Base-by-base conservation (phyloP, 2,113 vertebrate genomes). In the Trachemys scripta region DNA sequence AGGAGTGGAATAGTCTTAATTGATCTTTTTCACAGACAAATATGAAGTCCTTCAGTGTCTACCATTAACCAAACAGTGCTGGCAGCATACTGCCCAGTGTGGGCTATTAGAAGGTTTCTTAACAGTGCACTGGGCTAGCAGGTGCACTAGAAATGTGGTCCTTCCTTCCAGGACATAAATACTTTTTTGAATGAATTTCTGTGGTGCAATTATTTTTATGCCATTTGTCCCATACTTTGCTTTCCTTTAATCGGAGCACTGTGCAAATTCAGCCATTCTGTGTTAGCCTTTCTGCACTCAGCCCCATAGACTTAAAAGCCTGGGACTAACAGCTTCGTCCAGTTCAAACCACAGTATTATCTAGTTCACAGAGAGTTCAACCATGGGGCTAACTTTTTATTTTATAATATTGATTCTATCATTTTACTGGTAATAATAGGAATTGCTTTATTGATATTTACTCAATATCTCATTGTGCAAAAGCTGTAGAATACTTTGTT, bases 361-460 rank as follows among this genome's bases (percentile, higher is more conserved):
- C 90, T 96, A 89, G 92, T 97, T 95, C 93, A 50, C 62, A 92
- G 90, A 81, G 94, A 92, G 96, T 97, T 98, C 98, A 97, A 97
- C 97, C 94, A 35, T 94, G 80, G 96, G 95, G 93, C 97, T 97
- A 98, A 98, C 97, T 98, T 98, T 97, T 98, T 98, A 97, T 98
- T 98, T 98, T 98, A 98, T 94, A 92, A 95, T 98, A 98, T 98
- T 97, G 98, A 98, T 98, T 98, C 98, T 98, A 98, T 98, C 96
- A 98, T 98, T 97, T 98, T 97, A 96, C 97, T 98, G 97, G 98
- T 98, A 98, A 98, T 97, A 95, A 19, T 96, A 85, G 94, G 95
- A 98, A 98, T 97, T 97, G 94, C 97, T 94, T 38, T 97, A 98
- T 98, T 96, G 98, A 98, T 98, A 97, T 98, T 98, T 98, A 97